Base-by-base conservation (phyloP, 2,888 invertebrate species). In the Thereva nobilitata region DNA sequence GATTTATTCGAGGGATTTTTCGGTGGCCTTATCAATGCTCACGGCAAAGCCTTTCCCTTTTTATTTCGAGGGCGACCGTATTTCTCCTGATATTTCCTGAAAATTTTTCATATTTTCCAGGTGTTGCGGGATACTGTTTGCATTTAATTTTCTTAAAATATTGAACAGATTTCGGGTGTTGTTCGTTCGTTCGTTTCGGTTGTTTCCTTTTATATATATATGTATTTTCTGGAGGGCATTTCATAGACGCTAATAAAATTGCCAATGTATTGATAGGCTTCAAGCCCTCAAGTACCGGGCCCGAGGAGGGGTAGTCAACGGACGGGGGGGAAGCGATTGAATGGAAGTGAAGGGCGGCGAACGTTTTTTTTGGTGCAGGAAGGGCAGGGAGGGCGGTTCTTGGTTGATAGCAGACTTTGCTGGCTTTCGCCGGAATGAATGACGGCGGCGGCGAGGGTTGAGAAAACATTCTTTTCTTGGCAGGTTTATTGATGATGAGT, bases 71-170 rank as follows among this genome's bases (percentile, higher is more conserved):
- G 6, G 38, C n/a, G n/a, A 12, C 12, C 7, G 12, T 12, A 8
- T 10, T 6, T 35, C 38, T 12, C 8, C 40, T 56, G 55, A 5
- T 56, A 12, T 34, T 34, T 35, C 44, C 1, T 12, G 7, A n/a
- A 23, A 9, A 45, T 45, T 56, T 56, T 56, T 56, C 42, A 56
- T 56, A 56, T 56, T 56, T 56, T 44, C 45, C 56, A 56, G 44
- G 56, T 56, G 56, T 56, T 56, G 44, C 3, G 44, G n/a, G 44
- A 44, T 44, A 44, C 37, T 56, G 56, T 56, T 55, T 56, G 37
- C 44, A 56, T 56, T 56, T 56, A 56, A 56, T 56, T 56, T 56
- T 56, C 56, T 38, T 56, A 56, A 56, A 56, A 56, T n/a, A 56
- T 44, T 41, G 56, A 44, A 56, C 35, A 56, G 42, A 56, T 56